phyloP scores from a whole-genome alignment of 2,888 invertebrate genomes.

The Dryococelus australis region DNA sequence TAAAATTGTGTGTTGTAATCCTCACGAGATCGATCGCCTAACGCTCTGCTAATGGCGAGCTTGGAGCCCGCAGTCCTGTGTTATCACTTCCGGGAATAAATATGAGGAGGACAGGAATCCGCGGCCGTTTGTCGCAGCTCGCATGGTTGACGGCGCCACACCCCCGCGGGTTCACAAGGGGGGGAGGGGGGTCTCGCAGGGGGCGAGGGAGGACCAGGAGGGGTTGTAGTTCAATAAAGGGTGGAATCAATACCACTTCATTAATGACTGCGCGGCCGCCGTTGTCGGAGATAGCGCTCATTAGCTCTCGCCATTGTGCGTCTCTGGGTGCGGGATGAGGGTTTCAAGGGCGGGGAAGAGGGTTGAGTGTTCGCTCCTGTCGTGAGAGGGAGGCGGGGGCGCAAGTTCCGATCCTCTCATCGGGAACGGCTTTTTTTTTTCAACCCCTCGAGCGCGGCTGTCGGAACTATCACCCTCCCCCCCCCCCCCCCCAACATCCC shows the following conservation, averaged over 20 bases:
- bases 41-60: too few relatives aligned
- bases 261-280: conserved; percentile 1
- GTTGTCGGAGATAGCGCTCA: neutral
- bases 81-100: neutral
- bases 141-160: too few relatives aligned
- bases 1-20: too few relatives aligned
- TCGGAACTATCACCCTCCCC: too few relatives aligned
- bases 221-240: conserved; percentile 11
- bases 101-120: neutral
- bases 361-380: neutral
- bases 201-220: neutral
- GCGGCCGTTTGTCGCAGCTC: neutral
- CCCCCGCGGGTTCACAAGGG: neutral
- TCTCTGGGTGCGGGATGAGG: neutral
- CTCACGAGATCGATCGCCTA: too few relatives aligned
- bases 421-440: neutral
- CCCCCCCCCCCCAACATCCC: too few relatives aligned
- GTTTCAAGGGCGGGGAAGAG: neutral
- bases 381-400: neutral
- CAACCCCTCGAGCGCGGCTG: neutral
- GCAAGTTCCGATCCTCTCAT: neutral
- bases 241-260: conserved; percentile 10
- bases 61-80: too few relatives aligned
- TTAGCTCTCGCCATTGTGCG: conserved; percentile 16
- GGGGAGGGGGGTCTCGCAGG: neutral